Evolutionary conservation across 2,113 vertebrate species (phyloP).

Genomic region (Salvator merianae): DNA sequence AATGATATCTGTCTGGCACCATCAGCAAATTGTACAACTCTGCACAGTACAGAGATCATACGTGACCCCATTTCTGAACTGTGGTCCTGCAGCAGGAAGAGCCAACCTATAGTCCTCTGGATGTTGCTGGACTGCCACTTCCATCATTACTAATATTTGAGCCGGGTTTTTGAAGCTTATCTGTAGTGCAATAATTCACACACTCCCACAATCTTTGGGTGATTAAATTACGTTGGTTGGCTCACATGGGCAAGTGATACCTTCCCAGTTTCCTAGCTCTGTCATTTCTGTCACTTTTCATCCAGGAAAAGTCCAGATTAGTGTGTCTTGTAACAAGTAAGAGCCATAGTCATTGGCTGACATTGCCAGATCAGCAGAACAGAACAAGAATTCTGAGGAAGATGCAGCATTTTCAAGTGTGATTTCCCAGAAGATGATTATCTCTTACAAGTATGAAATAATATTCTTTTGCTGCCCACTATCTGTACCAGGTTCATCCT

Average conservation of each 20-base stretch:
- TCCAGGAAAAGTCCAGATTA: background rate
- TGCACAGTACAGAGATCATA: background rate
- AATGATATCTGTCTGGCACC: background rate
- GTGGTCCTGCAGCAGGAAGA: background rate
- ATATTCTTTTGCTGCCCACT: conserved; percentile 1
- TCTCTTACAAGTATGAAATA: conserved; percentile 8
- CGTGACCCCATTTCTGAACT: background rate
- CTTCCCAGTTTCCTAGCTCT: background rate
- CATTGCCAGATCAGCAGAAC: background rate
- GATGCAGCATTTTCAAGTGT: background rate
- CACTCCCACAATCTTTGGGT: too few relatives aligned
- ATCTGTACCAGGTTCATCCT: conserved; percentile 19
- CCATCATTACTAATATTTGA: too few relatives aligned
- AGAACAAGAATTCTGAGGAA: background rate
- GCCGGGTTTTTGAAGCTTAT: too few relatives aligned
- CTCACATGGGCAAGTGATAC: background rate
- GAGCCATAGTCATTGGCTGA: background rate
- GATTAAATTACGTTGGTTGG: background rate
- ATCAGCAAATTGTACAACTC: background rate
- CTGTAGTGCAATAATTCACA: too few relatives aligned
- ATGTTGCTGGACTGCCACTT: too few relatives aligned
- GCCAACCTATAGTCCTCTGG: too few relatives aligned
- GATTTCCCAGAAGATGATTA: background rate
- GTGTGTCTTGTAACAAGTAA: background rate
- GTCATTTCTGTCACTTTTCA: background rate